Conservation (phyloP, 2,888 invertebrate species). For the Chouioia cunea region DNA sequence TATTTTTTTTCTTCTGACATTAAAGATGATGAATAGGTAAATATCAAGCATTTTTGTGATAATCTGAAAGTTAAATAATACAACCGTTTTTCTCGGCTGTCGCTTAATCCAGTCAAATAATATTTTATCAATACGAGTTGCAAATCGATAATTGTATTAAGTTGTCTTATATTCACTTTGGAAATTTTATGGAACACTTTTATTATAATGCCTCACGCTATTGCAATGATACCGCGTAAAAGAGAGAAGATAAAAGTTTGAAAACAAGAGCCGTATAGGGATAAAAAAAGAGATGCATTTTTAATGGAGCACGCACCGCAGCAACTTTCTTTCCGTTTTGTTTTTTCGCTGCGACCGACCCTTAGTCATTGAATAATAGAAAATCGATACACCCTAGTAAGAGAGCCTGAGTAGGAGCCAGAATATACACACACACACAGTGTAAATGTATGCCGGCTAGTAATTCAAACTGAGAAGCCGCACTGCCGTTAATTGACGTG, state of each 20-base stretch:
- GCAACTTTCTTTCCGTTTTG: slow-evolving; percentile 38
- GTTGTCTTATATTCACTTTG: too few species aligned
- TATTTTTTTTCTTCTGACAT: slow-evolving; percentile 7
- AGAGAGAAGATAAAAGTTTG: slow-evolving; percentile 8
- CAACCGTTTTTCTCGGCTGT: too few species aligned
- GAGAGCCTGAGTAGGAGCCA: neutral
- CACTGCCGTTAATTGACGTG: slow-evolving; percentile 32
- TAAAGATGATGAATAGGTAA: too few species aligned
- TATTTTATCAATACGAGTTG: too few species aligned
- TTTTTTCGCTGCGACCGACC: slow-evolving; percentile 7
- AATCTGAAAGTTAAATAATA: too few species aligned
- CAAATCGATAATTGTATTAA: too few species aligned
- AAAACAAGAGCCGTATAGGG: neutral
- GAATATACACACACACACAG: neutral
- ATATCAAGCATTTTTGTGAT: too few species aligned
- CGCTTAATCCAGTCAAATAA: too few species aligned
- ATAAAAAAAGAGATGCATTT: slow-evolving; percentile 45
- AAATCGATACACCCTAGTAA: slow-evolving; percentile 36
- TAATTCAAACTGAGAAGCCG: slow-evolving; percentile 38
- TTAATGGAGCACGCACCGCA: slow-evolving; percentile 35
- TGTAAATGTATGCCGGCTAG: slow-evolving; percentile 3
- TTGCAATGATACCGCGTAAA: slow-evolving; percentile 33
- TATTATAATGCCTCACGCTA: slow-evolving; percentile 19
- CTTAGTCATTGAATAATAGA: slow-evolving; percentile 43
- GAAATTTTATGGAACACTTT: too few species aligned